Evolutionary conservation across 2,888 invertebrate species (phyloP), one percentile per base, ranked within the genome.

Genomic region (Caenorhabditis sp.): DNA sequence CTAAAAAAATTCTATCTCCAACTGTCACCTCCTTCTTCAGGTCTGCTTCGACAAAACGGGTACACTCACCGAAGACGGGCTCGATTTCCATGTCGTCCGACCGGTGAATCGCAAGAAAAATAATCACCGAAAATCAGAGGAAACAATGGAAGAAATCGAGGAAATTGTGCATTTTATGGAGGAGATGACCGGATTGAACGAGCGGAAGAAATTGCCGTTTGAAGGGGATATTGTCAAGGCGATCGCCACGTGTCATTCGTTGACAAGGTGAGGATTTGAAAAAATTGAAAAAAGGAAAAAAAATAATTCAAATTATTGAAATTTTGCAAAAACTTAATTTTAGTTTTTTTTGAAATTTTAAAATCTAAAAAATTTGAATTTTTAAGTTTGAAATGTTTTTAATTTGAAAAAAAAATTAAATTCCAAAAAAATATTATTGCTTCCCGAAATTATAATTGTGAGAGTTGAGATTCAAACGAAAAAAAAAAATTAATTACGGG

Each of bases 1-100:
- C 13, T 5, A 2, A 22, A n/a, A n/a, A n/a, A n/a, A n/a, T n/a
- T n/a, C n/a, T n/a, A n/a, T n/a, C n/a, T n/a, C n/a, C n/a, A n/a
- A n/a, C n/a, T n/a, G n/a, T n/a, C n/a, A n/a, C n/a, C n/a, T n/a
- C n/a, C n/a, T 40, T 37, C 24, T 61, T 20, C 20, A 85, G 85
- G 85, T 93, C 83, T 93, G 93, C 86, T 93, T 93, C 90, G 93
- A 93, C 87, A 93, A 93, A 91, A 93, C 93, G 55, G 92, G 92
- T 50, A 92, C 92, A 15, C 83, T 92, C 20, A 92, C 92, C 3
- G 92, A 92, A 83, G 92, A 92, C 80, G 92, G 92, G 13, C 85
- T 92, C 26, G 92, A 92, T 79, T 90, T 92, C 67, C 85, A 89
- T 72, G 83, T 87, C 44, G 70, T 85, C 15, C 77, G 85, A n/a